Evolutionary conservation across 2,888 invertebrate genomes (phyloP).

Genomic region (Eupithecia dodoneata): DNA sequence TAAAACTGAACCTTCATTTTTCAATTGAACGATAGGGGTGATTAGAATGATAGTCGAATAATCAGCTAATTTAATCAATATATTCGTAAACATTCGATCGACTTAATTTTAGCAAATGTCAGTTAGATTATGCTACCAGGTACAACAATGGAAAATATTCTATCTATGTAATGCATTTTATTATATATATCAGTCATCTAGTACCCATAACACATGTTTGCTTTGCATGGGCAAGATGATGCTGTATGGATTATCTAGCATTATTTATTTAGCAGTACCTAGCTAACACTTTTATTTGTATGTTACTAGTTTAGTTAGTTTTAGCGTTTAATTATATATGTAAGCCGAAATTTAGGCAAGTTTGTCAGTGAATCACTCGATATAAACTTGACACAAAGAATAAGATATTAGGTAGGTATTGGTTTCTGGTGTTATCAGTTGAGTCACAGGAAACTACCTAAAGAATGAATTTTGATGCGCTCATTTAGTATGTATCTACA

Average conservation of each 20-base stretch:
- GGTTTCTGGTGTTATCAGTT: conserved; percentile 20
- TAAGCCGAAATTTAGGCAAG: background rate
- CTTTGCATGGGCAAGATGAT: no score
- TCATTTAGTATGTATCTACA: conserved; percentile 12
- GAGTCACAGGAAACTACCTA: conserved; percentile 20
- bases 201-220: no score
- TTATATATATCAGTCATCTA: no score
- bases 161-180: no score
- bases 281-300: background rate
- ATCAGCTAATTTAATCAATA: background rate
- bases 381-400: background rate
- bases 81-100: background rate
- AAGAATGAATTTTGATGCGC: conserved; percentile 27
- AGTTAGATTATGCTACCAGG: background rate
- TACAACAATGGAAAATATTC: no score
- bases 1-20: conserved; percentile 16
- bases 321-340: background rate
- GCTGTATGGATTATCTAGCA: no score
- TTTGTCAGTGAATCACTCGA: background rate
- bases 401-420: background rate
- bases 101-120: background rate
- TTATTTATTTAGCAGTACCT: no score
- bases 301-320: background rate
- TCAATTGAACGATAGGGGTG: background rate
- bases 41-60: background rate